These are phyloP conservation scores for Stegophylla sp. DNA, from an alignment of 2,888 invertebrate species.

Conservation along the genomic window DNA sequence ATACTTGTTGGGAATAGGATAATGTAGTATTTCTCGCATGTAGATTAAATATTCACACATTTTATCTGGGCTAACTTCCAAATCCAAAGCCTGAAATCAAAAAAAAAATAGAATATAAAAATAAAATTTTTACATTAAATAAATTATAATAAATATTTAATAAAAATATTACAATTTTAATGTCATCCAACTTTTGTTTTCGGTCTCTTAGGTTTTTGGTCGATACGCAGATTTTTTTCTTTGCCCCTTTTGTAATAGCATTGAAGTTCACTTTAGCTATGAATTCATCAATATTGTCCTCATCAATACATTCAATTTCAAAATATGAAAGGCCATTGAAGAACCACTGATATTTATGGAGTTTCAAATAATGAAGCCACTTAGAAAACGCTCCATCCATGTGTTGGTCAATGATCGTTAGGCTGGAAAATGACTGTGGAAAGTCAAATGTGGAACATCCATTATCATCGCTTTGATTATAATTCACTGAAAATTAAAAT, in stretches of 20 bases:
- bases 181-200: not conserved
- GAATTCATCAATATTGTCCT: not conserved
- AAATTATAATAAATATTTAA: not conserved
- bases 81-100: slow-evolving; percentile 36
- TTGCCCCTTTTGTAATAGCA: not conserved
- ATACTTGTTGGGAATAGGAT: slow-evolving; percentile 39
- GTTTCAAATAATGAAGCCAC: slow-evolving; percentile 45
- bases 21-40: slow-evolving; percentile 43
- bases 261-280: slow-evolving; percentile 12
- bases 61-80: slow-evolving; percentile 37
- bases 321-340: slow-evolving; percentile 32
- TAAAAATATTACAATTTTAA: slow-evolving; percentile 5
- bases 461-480: slow-evolving; percentile 9
- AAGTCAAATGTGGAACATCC: not conserved
- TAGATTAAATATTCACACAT: slow-evolving; percentile 21
- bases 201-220: slow-evolving; percentile 12
- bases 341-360: slow-evolving; percentile 49
- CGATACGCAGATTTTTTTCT: slow-evolving; percentile 7
- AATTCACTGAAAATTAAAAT: slow-evolving; percentile 33
- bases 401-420: slow-evolving; percentile 30
- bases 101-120: not conserved
- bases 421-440: not conserved
- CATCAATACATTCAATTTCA: slow-evolving; percentile 37
- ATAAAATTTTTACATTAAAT: not conserved
- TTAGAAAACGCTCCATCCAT: slow-evolving; percentile 27